These are phyloP conservation scores for Camponotus fellah DNA, from an alignment of 2,888 invertebrate genomes.

Conservation along the genomic window DNA sequence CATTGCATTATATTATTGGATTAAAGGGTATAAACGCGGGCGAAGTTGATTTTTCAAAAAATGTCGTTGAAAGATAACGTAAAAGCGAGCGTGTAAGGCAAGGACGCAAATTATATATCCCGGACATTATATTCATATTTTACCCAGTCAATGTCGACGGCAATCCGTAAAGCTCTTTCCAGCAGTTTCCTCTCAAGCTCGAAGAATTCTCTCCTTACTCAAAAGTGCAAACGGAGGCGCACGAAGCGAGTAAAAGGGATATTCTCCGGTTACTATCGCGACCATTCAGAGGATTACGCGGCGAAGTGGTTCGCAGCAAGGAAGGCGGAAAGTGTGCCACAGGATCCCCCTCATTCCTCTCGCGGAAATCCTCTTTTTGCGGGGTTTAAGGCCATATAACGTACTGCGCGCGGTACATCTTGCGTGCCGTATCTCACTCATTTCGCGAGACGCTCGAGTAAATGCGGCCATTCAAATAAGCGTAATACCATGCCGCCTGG, in stretches of 20 bases:
- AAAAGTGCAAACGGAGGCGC: constrained; percentile 35
- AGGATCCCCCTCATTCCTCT: constrained; percentile 35
- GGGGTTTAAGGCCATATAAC: constrained; percentile 16
- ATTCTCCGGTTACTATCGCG: constrained; percentile 36
- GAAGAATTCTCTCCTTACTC: constrained; percentile 41
- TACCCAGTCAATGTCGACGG: constrained; percentile 22
- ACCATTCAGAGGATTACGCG: constrained; percentile 57
- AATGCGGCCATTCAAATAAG: constrained; percentile 28
- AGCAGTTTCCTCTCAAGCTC: constrained; percentile 42
- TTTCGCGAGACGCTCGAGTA: constrained; percentile 7
- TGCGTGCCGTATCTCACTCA: constrained; percentile 36
- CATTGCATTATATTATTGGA: constrained; percentile 2
- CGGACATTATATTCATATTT: constrained; percentile 36
- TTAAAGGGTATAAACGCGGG: not conserved
- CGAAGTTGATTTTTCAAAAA: constrained; percentile 16
- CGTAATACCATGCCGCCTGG: constrained; percentile 3
- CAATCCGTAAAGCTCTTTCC: constrained; percentile 42
- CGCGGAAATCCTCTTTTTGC: constrained; percentile 49
- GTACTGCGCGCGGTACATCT: constrained; percentile 21
- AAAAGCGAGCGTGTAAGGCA: constrained; percentile 6
- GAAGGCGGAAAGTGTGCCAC: constrained; percentile 37
- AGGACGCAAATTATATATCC: constrained; percentile 36
- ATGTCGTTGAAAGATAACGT: constrained; percentile 8
- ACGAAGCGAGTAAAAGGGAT: constrained; percentile 32
- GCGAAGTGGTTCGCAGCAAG: constrained; percentile 30